Conservation (phyloP, 2,888 invertebrate species). For the Chironomus riparius region DNA sequence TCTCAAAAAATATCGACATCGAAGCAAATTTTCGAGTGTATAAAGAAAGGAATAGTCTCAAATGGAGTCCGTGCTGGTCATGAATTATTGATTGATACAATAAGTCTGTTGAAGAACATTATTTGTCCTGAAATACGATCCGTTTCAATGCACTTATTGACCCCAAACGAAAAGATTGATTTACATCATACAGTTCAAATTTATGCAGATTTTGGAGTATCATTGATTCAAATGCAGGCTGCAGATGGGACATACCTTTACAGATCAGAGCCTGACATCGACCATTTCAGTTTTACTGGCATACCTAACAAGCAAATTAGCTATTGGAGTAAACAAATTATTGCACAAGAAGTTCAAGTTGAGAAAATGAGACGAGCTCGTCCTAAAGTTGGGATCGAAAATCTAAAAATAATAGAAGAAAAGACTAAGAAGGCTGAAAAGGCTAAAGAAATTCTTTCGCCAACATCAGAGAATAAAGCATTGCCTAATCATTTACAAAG, state of each 20-base stretch:
- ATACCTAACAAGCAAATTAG: slow-evolving; percentile 31
- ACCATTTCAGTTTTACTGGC: slow-evolving; percentile 43
- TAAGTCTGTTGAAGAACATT: slow-evolving; percentile 62
- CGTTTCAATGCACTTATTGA: slow-evolving; percentile 45
- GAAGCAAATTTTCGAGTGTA: slow-evolving; percentile 49
- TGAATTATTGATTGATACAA: slow-evolving; percentile 55
- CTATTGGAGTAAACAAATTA: slow-evolving; percentile 67
- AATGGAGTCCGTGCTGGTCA: slow-evolving; percentile 38
- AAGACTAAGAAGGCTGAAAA: not conserved
- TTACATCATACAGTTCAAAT: slow-evolving; percentile 63
- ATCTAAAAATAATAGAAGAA: not conserved
- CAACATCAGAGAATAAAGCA: slow-evolving; percentile 26
- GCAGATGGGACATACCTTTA: slow-evolving; percentile 66
- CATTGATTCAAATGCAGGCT: slow-evolving; percentile 69
- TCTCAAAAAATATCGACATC: slow-evolving; percentile 45
- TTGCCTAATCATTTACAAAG: slow-evolving; percentile 65
- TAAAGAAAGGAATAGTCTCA: slow-evolving; percentile 46
- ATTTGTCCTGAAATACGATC: slow-evolving; percentile 66
- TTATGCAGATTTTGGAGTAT: slow-evolving; percentile 84
- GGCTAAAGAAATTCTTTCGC: too few species aligned
- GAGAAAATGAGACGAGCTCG: slow-evolving; percentile 59
- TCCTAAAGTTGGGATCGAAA: slow-evolving; percentile 33
- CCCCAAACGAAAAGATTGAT: slow-evolving; percentile 45
- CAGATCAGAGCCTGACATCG: slow-evolving; percentile 68
- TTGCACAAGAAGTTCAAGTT: slow-evolving; percentile 72